Base-by-base conservation (phyloP, 2,113 vertebrate species). In the Takifugu bimaculatus region DNA sequence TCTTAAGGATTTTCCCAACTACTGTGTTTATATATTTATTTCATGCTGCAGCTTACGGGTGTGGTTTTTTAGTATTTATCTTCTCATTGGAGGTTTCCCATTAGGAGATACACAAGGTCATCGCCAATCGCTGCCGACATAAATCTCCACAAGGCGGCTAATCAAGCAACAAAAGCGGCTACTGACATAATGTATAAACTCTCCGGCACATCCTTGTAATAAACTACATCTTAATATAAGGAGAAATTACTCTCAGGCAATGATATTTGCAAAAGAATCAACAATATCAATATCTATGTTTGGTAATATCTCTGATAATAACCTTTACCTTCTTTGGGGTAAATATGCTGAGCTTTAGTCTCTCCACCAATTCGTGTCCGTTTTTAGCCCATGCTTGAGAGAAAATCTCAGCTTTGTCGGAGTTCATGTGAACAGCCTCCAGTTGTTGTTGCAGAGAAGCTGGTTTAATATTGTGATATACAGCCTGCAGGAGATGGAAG, bases 401-500 rank as follows among this genome's bases (percentile, higher is more conserved):
- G 80, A 99, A 96, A 0, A 92, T 89, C 73, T 98, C 94, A 0
- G 90, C 91, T 86, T 94, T 95, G 64, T 94, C 94, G 65, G 89
- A 74, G 58, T 74, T 68, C 26, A 99, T 81, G 63, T 91, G 89
- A 76, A 96, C 82, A 12, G 63, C 90, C 65, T 95, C 92, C 28
- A 99, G 86, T 43, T 98, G 95, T 60, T 97, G 95, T 60, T 93
- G 91, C 70, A 99, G 79, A 39, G 91, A 83, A 0, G 87, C 75
- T 0, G 94, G 92, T 72, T 96, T 98, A 72, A 95, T 77, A 12
- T 91, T 94, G 77, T 98, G 93, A 86, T 99, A 96, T 11, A 94
- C 93, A 3, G 96, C 94, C 97, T 98, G 51, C 28, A 51, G 20
- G 25, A 1, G 26, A 50, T 54, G 32, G 32, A n/a, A 51, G 53